Percentiles rank a stretch among this genome's conserved stretches.
Evolutionary conservation across 2,113 vertebrate genomes (phyloP).

Genomic region (Danio rerio): DNA sequence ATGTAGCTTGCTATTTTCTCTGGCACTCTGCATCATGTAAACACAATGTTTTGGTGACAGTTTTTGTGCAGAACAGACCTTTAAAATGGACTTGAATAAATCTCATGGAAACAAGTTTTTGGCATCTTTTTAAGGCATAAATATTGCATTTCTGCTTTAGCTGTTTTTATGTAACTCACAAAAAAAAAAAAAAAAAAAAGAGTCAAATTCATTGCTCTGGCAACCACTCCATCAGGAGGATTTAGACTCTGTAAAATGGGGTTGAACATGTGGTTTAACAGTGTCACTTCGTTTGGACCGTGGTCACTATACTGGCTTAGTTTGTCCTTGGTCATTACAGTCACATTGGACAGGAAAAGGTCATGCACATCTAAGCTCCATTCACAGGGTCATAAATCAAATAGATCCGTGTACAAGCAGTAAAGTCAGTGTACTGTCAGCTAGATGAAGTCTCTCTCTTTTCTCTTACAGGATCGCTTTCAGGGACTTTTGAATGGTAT

Average conservation of each 20-base stretch:
- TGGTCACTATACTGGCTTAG: slow-evolving; percentile 48
- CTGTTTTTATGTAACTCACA: slow-evolving; percentile 36
- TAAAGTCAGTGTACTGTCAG: slow-evolving; percentile 34
- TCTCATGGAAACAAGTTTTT: slow-evolving; percentile 39
- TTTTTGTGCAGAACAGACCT: slow-evolving; percentile 53
- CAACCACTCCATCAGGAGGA: slow-evolving; percentile 51
- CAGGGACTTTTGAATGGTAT: slow-evolving; percentile 94
- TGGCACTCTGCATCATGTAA: slow-evolving; percentile 26
- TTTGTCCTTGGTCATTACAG: slow-evolving; percentile 57
- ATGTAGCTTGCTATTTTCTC: neutral
- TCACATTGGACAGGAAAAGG: slow-evolving; percentile 71
- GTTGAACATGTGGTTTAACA: slow-evolving; percentile 52
- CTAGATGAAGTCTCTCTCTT: neutral
- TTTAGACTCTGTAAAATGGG: slow-evolving; percentile 58
- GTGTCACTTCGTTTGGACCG: slow-evolving; percentile 61
- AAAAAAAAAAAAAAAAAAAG: slow-evolving; percentile 31
- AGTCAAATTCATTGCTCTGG: slow-evolving; percentile 47
- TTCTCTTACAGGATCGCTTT: slow-evolving; percentile 84
- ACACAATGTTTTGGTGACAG: slow-evolving; percentile 32
- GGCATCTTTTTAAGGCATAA: slow-evolving; percentile 35
- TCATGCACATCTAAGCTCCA: slow-evolving; percentile 69
- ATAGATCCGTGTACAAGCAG: slow-evolving; percentile 57
- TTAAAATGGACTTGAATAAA: slow-evolving; percentile 50
- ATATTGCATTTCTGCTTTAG: slow-evolving; percentile 40
- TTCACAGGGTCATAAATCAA: slow-evolving; percentile 66